These are phyloP conservation scores for Ricordea florida DNA, from an alignment of 92 coral and sea anemone genomes.

Conservation along the genomic window DNA sequence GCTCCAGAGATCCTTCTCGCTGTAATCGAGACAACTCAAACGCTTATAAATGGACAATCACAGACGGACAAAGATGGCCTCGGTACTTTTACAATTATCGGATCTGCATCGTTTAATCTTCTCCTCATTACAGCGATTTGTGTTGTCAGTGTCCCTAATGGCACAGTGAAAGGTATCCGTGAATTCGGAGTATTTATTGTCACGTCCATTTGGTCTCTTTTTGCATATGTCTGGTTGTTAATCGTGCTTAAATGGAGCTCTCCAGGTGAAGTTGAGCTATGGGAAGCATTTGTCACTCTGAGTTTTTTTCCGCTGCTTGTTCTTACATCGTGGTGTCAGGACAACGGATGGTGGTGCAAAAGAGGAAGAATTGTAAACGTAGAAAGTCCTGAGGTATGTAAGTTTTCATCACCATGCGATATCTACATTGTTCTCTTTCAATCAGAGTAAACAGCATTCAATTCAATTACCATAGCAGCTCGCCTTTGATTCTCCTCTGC, in stretches of 20 bases:
- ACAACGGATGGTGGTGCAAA: constrained; percentile 85
- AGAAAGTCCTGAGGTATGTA: constrained; percentile 80
- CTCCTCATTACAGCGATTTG: constrained; percentile 83
- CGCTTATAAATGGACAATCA: constrained; percentile 32
- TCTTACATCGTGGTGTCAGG: constrained; percentile 86
- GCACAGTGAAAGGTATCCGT: constrained; percentile 70
- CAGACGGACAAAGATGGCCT: constrained; percentile 69
- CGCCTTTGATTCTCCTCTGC: no score
- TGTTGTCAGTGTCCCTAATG: constrained; percentile 77
- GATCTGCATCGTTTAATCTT: constrained; percentile 89
- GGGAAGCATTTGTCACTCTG: constrained; percentile 85
- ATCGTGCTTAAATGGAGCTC: constrained; percentile 73
- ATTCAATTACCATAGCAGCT: neutral
- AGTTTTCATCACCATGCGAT: neutral
- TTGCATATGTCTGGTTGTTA: constrained; percentile 85
- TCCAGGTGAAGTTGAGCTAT: constrained; percentile 77
- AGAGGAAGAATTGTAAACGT: constrained; percentile 67
- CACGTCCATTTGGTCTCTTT: constrained; percentile 85
- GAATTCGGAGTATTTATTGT: constrained; percentile 85
- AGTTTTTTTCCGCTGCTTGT: constrained; percentile 81
- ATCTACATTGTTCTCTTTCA: neutral
- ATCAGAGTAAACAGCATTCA: constrained; percentile 2
- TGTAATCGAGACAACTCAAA: constrained; percentile 78
- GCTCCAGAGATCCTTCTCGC: constrained; percentile 88
- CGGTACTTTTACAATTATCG: constrained; percentile 88